These are phyloP conservation scores for Chelonia mydas DNA, from an alignment of 2,797 vertebrate genomes.

Conservation along the genomic window DNA sequence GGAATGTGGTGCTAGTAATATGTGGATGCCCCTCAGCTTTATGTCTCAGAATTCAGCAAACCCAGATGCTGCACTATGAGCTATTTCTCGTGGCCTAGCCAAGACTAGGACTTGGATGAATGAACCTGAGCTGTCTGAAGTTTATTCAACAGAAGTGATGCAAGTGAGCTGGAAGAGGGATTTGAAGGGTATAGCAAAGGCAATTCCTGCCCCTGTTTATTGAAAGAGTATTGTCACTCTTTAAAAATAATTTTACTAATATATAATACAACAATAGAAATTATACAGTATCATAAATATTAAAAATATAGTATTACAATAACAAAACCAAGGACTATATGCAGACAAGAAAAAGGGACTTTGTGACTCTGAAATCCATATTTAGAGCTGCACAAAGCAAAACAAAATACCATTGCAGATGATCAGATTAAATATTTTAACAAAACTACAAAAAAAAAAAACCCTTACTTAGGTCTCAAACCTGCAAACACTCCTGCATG, in stretches of 20 bases:
- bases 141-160: neutral
- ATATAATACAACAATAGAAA: neutral
- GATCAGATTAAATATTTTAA: neutral
- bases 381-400: neutral
- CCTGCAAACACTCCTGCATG: neutral
- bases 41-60: conserved; percentile 19
- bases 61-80: conserved; percentile 29
- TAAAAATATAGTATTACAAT: neutral
- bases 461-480: neutral
- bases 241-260: neutral
- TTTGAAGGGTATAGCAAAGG: neutral
- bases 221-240: neutral
- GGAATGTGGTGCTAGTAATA: neutral
- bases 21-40: neutral
- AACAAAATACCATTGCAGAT: neutral
- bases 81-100: neutral
- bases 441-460: neutral
- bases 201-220: neutral
- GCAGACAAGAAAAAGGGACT: neutral
- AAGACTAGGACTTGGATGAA: neutral
- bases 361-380: neutral
- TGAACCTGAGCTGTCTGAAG: neutral
- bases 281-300: neutral
- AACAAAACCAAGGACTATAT: neutral
- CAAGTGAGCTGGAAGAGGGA: neutral